Percentiles rank a stretch among this genome's conserved stretches.
phyloP scores from a whole-genome alignment of 2,113 vertebrate species.

The Pimephales promelas region DNA sequence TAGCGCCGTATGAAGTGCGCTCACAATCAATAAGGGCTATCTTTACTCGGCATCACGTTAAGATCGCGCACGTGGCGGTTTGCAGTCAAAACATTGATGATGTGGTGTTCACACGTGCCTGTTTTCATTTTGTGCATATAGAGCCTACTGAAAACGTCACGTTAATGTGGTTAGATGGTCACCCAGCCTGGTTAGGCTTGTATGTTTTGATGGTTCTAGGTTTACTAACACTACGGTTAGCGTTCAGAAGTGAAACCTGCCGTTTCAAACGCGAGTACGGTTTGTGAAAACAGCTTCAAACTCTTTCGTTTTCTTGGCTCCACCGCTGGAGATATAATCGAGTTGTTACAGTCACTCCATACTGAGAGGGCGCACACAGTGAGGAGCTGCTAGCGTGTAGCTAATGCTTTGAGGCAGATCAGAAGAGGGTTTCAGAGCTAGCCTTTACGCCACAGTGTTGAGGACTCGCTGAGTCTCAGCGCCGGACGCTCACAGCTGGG shows the following conservation, averaged over 20 bases:
- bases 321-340: not conserved
- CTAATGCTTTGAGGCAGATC: slow-evolving; percentile 75
- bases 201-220: not conserved
- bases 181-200: not conserved
- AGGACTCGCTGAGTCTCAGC: slow-evolving; percentile 59
- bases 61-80: not conserved
- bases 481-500: slow-evolving; percentile 33
- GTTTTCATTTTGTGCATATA: not conserved
- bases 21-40: slow-evolving; percentile 10
- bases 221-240: not conserved
- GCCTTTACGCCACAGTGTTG: slow-evolving; percentile 62
- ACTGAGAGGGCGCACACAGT: slow-evolving; percentile 46
- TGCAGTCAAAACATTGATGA: not conserved
- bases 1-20: not conserved
- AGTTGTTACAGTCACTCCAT: slow-evolving; percentile 37
- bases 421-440: slow-evolving; percentile 68
- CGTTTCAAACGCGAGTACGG: not conserved
- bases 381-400: slow-evolving; percentile 71
- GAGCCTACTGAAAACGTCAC: not conserved
- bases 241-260: not conserved
- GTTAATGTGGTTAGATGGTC: not conserved
- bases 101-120: not conserved
- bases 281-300: not conserved
- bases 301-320: slow-evolving; percentile 20
- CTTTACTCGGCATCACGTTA: not conserved